phyloP scores from a whole-genome alignment of 35 echinoderm and acorn worm genomes.

The Ophioderma brevispina region DNA sequence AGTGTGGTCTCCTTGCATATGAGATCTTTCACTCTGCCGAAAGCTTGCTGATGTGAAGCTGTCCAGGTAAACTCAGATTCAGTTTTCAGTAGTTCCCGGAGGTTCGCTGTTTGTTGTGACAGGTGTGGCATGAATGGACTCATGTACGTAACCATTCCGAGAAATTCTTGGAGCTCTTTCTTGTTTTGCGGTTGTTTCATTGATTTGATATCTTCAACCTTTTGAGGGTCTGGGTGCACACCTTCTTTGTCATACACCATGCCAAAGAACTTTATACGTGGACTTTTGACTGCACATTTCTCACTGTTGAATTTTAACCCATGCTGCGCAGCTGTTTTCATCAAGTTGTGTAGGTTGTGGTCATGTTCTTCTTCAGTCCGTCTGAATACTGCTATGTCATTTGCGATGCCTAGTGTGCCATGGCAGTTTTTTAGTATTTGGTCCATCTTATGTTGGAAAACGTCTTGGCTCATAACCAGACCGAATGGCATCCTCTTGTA shows the following conservation, averaged over 20 bases:
- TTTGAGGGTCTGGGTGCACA: constrained; percentile 41
- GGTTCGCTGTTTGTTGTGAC: constrained; percentile 30
- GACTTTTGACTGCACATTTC: constrained; percentile 42
- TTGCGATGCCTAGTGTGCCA: constrained; percentile 49
- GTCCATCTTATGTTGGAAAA: constrained; percentile 62
- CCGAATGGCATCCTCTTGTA: constrained; percentile 60
- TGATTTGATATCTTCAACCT: constrained; percentile 20
- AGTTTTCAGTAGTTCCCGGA: constrained; percentile 38
- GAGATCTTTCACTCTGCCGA: constrained; percentile 38
- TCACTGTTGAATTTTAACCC: constrained; percentile 50
- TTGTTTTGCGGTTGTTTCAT: constrained; percentile 14
- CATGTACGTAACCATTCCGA: constrained; percentile 52
- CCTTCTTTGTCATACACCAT: constrained; percentile 36
- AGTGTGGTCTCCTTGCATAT: constrained; percentile 13
- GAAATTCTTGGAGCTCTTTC: constrained; percentile 27
- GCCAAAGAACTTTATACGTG: constrained; percentile 43
- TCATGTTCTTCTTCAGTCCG: constrained; percentile 39
- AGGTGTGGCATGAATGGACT: constrained; percentile 63
- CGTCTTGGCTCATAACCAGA: constrained; percentile 31
- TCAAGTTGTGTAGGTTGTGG: constrained; percentile 29
- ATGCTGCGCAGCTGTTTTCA: constrained; percentile 20
- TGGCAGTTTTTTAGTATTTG: constrained; percentile 42
- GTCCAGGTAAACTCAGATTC: constrained; percentile 49
- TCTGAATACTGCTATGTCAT: constrained; percentile 50
- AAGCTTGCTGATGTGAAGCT: constrained; percentile 31